These are phyloP conservation scores for Myanophis thanlyinensis DNA, from an alignment of 2,113 vertebrate genomes.

Conservation along the genomic window DNA sequence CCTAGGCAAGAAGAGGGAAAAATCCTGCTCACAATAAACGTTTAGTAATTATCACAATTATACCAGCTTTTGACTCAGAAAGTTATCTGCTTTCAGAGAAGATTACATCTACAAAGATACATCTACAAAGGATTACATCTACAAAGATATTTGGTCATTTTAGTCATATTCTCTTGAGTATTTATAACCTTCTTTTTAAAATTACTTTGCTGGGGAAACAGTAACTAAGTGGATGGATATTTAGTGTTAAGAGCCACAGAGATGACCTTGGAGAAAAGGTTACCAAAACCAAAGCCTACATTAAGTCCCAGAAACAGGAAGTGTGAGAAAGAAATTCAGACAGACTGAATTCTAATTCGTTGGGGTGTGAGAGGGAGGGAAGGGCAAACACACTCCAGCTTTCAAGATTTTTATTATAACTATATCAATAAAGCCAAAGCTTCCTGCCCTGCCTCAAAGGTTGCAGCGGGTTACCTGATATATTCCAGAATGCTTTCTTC, in stretches of 20 bases:
- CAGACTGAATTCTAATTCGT: neutral
- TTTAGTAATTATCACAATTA: neutral
- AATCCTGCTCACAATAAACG: neutral
- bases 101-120: neutral
- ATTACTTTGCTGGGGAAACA: neutral
- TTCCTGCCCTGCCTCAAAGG: neutral
- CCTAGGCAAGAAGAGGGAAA: neutral
- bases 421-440: neutral
- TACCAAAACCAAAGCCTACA: neutral
- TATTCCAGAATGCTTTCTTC: neutral
- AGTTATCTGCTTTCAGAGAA: neutral
- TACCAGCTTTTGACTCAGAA: neutral
- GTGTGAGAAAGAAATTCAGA: neutral
- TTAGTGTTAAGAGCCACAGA: neutral
- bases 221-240: neutral
- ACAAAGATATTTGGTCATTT: neutral
- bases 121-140: neutral
- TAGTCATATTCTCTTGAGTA: neutral
- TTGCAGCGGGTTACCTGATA: neutral
- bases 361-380: neutral
- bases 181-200: neutral
- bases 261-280: neutral
- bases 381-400: neutral
- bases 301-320: neutral
- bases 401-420: neutral